Conservation (phyloP, 2,888 invertebrate genomes). For the Unio pictorum region DNA sequence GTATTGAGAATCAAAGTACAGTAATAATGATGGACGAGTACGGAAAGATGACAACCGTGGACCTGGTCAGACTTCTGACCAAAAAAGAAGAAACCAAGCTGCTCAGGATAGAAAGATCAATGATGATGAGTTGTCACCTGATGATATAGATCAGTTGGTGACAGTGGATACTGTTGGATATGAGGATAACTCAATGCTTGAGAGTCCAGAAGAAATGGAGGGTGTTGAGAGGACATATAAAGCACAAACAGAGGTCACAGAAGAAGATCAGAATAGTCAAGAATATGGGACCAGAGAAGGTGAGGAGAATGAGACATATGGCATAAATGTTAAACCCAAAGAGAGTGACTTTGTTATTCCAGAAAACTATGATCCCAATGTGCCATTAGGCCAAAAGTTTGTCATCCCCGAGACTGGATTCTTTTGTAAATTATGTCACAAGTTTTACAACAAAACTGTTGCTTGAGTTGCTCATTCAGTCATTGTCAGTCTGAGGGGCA, state of each 20-base stretch:
- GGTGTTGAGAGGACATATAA: conserved; percentile 5
- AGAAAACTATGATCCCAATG: conserved; percentile 29
- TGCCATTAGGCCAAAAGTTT: conserved; percentile 46
- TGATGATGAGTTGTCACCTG: conserved; percentile 1
- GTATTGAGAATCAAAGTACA: conserved; percentile 37
- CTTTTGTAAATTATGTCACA: conserved; percentile 69
- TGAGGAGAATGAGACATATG: not conserved
- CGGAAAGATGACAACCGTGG: too few relatives aligned
- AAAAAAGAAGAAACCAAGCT: conserved; percentile 1
- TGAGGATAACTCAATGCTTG: conserved; percentile 28
- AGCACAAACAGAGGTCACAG: conserved; percentile 2
- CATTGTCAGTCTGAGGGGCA: conserved; percentile 55
- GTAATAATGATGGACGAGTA: too few relatives aligned
- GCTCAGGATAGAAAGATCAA: not conserved
- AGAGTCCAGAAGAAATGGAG: conserved; percentile 4
- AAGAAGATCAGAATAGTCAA: not conserved
- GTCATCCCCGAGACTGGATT: conserved; percentile 65
- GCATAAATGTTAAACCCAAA: too few relatives aligned
- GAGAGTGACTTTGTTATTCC: conserved; percentile 12
- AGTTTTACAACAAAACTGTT: conserved; percentile 65
- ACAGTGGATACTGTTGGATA: conserved; percentile 45
- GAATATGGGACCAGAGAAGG: conserved; percentile 5
- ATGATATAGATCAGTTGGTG: conserved; percentile 40
- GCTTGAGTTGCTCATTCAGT: conserved; percentile 50
- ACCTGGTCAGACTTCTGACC: too few relatives aligned